Evolutionary conservation across 2,797 vertebrate genomes (phyloP).

Genomic region (Artibeus lituratus): DNA sequence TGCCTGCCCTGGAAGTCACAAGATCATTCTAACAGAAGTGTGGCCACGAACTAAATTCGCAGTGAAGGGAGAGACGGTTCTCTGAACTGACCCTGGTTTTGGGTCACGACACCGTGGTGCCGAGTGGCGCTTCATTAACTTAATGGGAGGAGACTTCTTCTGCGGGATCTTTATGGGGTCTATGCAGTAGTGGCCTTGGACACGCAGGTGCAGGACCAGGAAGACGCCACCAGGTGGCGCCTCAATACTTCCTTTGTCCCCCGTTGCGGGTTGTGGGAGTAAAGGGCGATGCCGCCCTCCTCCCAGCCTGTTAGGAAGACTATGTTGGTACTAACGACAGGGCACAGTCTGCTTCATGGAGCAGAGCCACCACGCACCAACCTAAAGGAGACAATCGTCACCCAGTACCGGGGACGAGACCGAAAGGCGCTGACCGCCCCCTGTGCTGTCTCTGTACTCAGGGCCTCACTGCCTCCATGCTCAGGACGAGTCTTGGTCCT

Average conservation of each 20-base stretch:
- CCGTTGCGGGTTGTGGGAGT: not conserved
- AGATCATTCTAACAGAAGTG: slow-evolving; percentile 9
- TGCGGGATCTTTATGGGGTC: not conserved
- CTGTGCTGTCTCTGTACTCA: not conserved
- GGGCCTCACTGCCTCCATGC: no score
- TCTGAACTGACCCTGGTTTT: slow-evolving; percentile 23
- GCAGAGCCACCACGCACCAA: not conserved
- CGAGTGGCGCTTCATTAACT: not conserved
- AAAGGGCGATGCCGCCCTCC: not conserved
- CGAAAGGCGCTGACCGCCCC: not conserved
- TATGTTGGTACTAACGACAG: not conserved
- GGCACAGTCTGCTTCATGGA: not conserved
- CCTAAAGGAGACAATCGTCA: not conserved
- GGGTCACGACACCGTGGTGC: not conserved
- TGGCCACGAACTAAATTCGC: not conserved
- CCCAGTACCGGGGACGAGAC: not conserved
- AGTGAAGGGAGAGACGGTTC: not conserved
- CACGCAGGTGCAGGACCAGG: not conserved
- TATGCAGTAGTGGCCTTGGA: not conserved
- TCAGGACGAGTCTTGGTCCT: not conserved
- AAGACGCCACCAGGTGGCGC: slow-evolving; percentile 62
- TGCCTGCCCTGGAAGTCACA: not conserved
- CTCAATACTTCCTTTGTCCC: slow-evolving; percentile 29
- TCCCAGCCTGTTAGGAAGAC: not conserved
- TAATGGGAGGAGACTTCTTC: slow-evolving; percentile 17